Evolutionary conservation across 2,888 invertebrate genomes (phyloP).

Genomic region (Meteorus colon): DNA sequence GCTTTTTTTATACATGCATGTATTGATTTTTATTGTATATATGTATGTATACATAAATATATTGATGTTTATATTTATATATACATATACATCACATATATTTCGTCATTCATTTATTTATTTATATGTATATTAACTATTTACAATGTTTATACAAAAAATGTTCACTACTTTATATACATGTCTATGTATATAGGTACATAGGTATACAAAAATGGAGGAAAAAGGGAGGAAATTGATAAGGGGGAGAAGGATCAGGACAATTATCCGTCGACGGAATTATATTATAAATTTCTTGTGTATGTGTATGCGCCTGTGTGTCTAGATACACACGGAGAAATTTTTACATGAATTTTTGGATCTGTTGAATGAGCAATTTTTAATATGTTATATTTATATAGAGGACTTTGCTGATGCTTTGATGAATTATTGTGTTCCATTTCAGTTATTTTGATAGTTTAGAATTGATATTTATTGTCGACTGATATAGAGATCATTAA

Average conservation of each 20-base stretch:
- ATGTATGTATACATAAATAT: conserved; percentile 2
- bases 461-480: too few relatives aligned
- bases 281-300: conserved; percentile 36
- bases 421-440: too few relatives aligned
- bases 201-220: conserved; percentile 37
- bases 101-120: too few relatives aligned
- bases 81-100: neutral
- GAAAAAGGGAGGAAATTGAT: neutral
- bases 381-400: too few relatives aligned
- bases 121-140: conserved; percentile 65
- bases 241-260: neutral
- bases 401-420: too few relatives aligned
- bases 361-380: too few relatives aligned
- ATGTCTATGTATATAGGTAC: conserved; percentile 63
- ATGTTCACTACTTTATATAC: conserved; percentile 64
- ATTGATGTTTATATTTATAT: conserved; percentile 2
- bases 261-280: conserved; percentile 36
- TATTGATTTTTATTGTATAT: conserved; percentile 51
- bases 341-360: too few relatives aligned
- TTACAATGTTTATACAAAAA: conserved; percentile 70
- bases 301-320: conserved; percentile 33
- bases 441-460: too few relatives aligned
- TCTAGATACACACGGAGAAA: neutral
- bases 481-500: too few relatives aligned
- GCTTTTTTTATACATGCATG: conserved; percentile 37